Evolutionary conservation across 2,113 vertebrate genomes (phyloP).

Genomic region (Micronycteris hirsuta): DNA sequence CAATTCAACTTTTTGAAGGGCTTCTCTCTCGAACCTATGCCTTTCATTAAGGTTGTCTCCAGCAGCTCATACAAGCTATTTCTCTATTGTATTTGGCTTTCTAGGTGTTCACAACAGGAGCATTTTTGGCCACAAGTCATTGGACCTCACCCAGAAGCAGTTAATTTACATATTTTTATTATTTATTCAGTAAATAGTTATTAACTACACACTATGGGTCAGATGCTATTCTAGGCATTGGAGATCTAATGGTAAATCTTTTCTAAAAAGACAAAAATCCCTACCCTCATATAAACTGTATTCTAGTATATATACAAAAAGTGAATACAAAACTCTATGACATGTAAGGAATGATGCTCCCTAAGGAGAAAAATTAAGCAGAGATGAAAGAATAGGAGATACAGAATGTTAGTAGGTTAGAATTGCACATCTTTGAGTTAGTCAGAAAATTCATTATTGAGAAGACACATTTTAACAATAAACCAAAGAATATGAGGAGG

Average conservation of each 20-base stretch:
- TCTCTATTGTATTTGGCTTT: too few relatives aligned
- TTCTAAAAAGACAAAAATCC: neutral
- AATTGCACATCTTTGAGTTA: neutral
- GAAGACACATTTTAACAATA: neutral
- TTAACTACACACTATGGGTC: neutral
- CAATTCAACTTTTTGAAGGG: too few relatives aligned
- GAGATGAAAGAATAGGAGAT: neutral
- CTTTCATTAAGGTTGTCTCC: too few relatives aligned
- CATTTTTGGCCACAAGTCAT: too few relatives aligned
- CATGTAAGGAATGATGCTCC: neutral
- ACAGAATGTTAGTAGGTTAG: neutral
- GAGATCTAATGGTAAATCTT: too few relatives aligned
- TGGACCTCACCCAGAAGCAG: neutral
- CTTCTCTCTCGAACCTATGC: too few relatives aligned
- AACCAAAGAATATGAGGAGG: neutral
- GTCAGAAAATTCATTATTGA: neutral
- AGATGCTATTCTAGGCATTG: too few relatives aligned
- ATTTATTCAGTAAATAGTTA: neutral
- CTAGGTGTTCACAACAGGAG: too few relatives aligned
- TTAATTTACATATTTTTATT: neutral
- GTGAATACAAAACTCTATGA: neutral
- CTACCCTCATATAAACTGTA: neutral
- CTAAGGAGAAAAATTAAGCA: neutral
- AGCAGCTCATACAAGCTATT: too few relatives aligned
- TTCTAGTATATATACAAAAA: neutral